Evolutionary conservation across 2,797 vertebrate genomes (phyloP).

Genomic region (Hapalemur alaotrensis): DNA sequence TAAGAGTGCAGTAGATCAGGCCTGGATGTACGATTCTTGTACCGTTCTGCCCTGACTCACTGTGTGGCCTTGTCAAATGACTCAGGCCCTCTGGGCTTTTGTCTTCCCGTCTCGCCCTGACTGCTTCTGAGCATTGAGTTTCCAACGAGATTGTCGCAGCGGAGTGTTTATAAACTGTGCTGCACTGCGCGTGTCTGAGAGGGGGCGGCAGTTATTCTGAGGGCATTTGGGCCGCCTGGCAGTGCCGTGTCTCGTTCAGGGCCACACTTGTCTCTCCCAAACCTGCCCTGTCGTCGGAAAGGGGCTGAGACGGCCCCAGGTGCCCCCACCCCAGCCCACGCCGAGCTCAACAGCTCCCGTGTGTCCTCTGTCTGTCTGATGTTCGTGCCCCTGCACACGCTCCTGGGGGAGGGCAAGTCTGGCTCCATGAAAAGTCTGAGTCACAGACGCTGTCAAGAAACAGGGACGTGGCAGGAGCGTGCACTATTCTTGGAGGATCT

Average conservation of each 20-base stretch:
- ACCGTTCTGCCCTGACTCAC: not conserved
- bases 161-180: not conserved
- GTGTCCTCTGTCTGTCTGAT: not conserved
- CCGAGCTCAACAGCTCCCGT: not conserved
- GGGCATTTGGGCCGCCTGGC: not conserved
- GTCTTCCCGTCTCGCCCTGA: not conserved
- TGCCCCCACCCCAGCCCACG: too few relatives aligned
- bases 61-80: not conserved
- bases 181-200: not conserved
- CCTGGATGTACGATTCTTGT: not conserved
- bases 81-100: not conserved
- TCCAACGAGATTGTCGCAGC: accelerated
- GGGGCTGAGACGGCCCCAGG: not conserved
- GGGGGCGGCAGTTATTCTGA: not conserved
- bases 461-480: not conserved
- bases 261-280: not conserved
- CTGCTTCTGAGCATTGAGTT: not conserved
- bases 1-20: not conserved
- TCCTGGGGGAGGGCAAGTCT: not conserved
- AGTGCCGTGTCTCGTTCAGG: not conserved
- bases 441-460: constrained; percentile 44
- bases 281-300: not conserved
- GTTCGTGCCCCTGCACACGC: not conserved
- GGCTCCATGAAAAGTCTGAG: constrained; percentile 47
- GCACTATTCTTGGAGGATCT: constrained; percentile 42